Conservation (phyloP, 1,140 invertebrate genomes). For the Venustaconcha ellipsiformis region DNA sequence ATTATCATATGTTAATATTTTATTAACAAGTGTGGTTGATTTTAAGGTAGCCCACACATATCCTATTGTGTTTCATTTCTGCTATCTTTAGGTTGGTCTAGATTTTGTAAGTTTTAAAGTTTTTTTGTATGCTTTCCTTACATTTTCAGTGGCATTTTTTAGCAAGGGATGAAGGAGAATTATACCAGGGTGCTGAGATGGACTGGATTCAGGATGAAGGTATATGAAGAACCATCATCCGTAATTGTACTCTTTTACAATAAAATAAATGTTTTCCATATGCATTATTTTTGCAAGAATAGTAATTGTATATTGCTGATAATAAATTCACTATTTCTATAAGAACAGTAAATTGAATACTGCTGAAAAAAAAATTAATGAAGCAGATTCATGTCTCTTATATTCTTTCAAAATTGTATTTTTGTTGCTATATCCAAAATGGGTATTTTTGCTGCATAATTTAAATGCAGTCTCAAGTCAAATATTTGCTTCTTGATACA, state of each 20-base stretch:
- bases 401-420: neutral
- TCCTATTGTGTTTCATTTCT: neutral
- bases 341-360: neutral
- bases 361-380: neutral
- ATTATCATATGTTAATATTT: no score
- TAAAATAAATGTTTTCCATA: neutral
- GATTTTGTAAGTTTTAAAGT: neutral
- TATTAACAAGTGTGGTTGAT: no score
- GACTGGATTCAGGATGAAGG: constrained; percentile 66
- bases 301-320: neutral
- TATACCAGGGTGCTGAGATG: constrained; percentile 41
- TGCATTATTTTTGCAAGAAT: neutral
- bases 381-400: neutral
- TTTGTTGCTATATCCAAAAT: neutral
- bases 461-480: no score
- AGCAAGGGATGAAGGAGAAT: constrained; percentile 63
- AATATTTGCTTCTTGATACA: no score
- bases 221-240: constrained; percentile 20
- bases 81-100: neutral
- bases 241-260: neutral
- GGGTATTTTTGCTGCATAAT: no score
- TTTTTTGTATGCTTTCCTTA: neutral
- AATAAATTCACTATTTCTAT: neutral
- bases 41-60: no score
- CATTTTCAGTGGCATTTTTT: constrained; percentile 67